Conservation (phyloP, 2,888 invertebrate genomes). For the Therioaphis trifolii region DNA sequence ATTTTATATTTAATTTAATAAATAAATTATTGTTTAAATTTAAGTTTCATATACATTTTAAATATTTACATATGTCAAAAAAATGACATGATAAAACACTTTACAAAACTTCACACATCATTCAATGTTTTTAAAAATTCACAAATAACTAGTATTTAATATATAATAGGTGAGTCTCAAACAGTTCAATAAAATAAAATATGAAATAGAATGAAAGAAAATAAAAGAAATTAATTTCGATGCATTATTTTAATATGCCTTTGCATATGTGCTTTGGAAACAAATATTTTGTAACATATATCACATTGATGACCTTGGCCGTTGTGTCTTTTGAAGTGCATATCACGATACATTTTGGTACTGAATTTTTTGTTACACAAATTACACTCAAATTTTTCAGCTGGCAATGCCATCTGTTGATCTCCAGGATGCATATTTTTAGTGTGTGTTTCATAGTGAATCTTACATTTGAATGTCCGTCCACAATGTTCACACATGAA, state of each 20-base stretch:
- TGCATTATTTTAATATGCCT: slow-evolving; percentile 60
- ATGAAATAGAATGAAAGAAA: too few relatives aligned
- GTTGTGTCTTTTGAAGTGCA: slow-evolving; percentile 57
- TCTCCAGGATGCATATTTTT: slow-evolving; percentile 51
- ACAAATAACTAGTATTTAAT: background rate
- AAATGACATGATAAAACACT: too few relatives aligned
- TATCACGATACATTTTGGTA: slow-evolving; percentile 52
- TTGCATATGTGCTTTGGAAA: slow-evolving; percentile 57
- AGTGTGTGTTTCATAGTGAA: slow-evolving; percentile 52
- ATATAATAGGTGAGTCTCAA: background rate
- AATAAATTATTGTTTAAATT: too few relatives aligned
- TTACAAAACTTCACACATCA: too few relatives aligned
- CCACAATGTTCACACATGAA: slow-evolving; percentile 61
- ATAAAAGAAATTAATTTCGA: background rate
- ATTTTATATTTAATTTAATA: too few relatives aligned
- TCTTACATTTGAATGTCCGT: slow-evolving; percentile 53
- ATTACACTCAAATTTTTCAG: slow-evolving; percentile 47
- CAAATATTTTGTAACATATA: slow-evolving; percentile 47
- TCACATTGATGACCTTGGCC: slow-evolving; percentile 54
- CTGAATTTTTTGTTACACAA: slow-evolving; percentile 50
- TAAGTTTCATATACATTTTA: too few relatives aligned
- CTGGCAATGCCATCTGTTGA: background rate
- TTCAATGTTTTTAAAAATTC: too few relatives aligned
- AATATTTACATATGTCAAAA: too few relatives aligned
- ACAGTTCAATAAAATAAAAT: background rate